These are phyloP conservation scores for Sebastes itinus DNA, from an alignment of 2,797 vertebrate species.

Conservation along the genomic window DNA sequence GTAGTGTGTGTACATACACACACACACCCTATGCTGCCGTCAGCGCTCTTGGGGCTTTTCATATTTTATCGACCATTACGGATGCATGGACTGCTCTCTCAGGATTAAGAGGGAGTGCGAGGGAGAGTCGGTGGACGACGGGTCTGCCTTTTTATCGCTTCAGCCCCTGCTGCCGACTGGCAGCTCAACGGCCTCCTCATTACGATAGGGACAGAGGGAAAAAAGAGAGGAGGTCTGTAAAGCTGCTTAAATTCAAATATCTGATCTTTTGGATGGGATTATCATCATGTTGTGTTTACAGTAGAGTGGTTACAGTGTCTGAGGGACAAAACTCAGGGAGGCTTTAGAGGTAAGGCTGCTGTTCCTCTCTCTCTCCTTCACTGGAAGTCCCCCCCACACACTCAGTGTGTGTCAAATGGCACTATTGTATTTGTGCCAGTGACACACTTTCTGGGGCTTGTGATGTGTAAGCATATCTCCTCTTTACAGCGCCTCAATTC, in stretches of 20 bases:
- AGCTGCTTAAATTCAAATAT: constrained; percentile 61
- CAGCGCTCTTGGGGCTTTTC: constrained; percentile 59
- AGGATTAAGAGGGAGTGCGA: constrained; percentile 51
- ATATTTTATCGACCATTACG: constrained; percentile 71
- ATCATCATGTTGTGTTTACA: constrained; percentile 40
- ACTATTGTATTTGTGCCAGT: constrained; percentile 72
- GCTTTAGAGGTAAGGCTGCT: constrained; percentile 22
- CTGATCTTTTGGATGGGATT: constrained; percentile 36
- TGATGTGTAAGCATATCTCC: constrained; percentile 74
- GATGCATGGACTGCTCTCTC: constrained; percentile 66
- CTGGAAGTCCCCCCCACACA: constrained; percentile 61
- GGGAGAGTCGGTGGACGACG: constrained; percentile 10
- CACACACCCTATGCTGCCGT: constrained; percentile 41
- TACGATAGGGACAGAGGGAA: constrained; percentile 2
- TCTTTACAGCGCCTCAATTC: constrained; percentile 63
- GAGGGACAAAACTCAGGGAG: neutral
- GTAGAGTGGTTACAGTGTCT: neutral
- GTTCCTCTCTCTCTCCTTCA: constrained; percentile 20
- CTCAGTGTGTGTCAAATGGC: constrained; percentile 48
- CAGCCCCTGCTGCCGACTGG: constrained; percentile 38
- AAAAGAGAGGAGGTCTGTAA: constrained; percentile 30
- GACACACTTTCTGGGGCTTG: constrained; percentile 72
- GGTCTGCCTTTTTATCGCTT: constrained; percentile 40
- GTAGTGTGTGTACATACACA: neutral
- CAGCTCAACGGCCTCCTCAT: constrained; percentile 32